Evolutionary conservation across 2,113 vertebrate species (phyloP).

Genomic region (Anguilla rostrata): DNA sequence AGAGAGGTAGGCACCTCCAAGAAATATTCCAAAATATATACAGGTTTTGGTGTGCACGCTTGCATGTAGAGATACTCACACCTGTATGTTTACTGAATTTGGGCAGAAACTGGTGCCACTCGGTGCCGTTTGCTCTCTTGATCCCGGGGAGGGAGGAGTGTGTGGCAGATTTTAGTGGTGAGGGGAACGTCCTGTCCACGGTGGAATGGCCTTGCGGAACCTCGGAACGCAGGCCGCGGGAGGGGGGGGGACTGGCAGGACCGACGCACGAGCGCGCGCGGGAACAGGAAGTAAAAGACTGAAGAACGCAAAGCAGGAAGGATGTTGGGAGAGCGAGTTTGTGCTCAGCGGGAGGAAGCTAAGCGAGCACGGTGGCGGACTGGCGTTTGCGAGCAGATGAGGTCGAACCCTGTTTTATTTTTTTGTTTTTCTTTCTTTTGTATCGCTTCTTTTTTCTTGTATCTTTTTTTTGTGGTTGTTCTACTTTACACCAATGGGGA

Average conservation of each 20-base stretch:
- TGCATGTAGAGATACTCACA: slow-evolving; percentile 31
- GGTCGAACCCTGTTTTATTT: slow-evolving; percentile 76
- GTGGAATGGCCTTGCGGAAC: not conserved
- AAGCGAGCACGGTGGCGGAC: slow-evolving; percentile 1
- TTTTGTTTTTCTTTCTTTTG: slow-evolving; percentile 61
- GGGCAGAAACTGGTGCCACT: slow-evolving; percentile 19
- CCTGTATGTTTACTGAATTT: slow-evolving; percentile 47
- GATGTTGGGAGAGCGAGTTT: slow-evolving; percentile 62
- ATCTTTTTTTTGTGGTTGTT: slow-evolving; percentile 50
- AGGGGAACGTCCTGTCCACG: not conserved
- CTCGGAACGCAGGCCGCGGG: too few species aligned
- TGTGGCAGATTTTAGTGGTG: slow-evolving; percentile 50
- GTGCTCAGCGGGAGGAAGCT: slow-evolving; percentile 21
- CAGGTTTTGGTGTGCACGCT: slow-evolving; percentile 43
- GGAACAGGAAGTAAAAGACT: slow-evolving; percentile 41
- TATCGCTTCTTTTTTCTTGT: slow-evolving; percentile 49
- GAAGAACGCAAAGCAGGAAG: slow-evolving; percentile 56
- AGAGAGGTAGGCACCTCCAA: slow-evolving; percentile 49
- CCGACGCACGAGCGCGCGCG: not conserved
- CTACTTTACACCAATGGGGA: slow-evolving; percentile 40
- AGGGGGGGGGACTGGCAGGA: not conserved
- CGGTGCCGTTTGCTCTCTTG: not conserved
- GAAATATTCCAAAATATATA: slow-evolving; percentile 62
- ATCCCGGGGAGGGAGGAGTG: not conserved
- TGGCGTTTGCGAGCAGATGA: slow-evolving; percentile 59